Evolutionary conservation across 2,113 vertebrate genomes (phyloP).

Genomic region (Cavia aperea): DNA sequence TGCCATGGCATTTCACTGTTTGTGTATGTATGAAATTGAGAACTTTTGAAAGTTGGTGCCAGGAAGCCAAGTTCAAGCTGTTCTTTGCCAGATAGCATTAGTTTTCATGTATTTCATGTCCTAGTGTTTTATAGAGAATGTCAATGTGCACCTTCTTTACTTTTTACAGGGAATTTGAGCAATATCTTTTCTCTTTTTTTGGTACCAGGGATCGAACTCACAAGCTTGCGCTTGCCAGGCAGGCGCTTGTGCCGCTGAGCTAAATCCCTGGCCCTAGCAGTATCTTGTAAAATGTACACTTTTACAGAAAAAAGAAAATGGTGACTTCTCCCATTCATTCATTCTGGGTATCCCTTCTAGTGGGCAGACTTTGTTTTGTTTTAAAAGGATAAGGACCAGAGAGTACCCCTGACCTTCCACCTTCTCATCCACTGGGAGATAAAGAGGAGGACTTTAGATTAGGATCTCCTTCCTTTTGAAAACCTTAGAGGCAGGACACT

Average conservation of each 20-base stretch:
- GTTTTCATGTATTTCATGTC: constrained; percentile 62
- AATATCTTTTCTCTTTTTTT: neutral
- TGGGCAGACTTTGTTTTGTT: constrained; percentile 2
- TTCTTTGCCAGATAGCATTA: constrained; percentile 51
- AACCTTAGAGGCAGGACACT: neutral
- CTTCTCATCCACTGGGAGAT: neutral
- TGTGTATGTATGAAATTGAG: constrained; percentile 64
- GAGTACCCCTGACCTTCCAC: neutral
- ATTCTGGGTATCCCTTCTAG: neutral
- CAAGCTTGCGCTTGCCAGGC: no score
- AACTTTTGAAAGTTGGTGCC: constrained; percentile 57
- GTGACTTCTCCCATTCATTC: neutral
- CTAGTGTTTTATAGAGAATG: constrained; percentile 59
- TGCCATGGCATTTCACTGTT: constrained; percentile 66
- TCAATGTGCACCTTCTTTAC: constrained; percentile 59
- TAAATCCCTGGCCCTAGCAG: neutral
- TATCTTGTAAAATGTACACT: constrained; percentile 40
- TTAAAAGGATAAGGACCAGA: neutral
- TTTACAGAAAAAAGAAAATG: constrained; percentile 41
- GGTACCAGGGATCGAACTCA: no score
- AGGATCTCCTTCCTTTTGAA: constrained; percentile 17
- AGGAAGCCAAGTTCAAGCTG: constrained; percentile 44
- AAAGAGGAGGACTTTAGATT: constrained; percentile 7
- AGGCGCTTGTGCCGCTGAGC: no score
- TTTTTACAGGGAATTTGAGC: constrained; percentile 60